Evolutionary conservation across 2,888 invertebrate species (phyloP).

Genomic region (Pterobdella sp.): DNA sequence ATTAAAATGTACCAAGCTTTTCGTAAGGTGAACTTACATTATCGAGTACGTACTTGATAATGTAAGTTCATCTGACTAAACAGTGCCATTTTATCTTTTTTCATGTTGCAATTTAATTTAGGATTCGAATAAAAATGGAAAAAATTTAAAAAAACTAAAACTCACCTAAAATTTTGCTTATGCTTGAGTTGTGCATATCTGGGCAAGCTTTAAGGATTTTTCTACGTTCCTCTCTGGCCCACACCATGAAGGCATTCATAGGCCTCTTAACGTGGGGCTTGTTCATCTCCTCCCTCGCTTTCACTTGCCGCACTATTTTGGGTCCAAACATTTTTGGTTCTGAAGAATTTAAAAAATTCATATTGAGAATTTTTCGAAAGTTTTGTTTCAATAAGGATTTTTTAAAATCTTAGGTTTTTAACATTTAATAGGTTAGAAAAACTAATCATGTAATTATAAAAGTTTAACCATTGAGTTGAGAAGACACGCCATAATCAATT

Average conservation of each 20-base stretch:
- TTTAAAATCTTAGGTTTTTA: neutral
- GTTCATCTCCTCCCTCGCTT: constrained; percentile 41
- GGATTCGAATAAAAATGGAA: too few relatives aligned
- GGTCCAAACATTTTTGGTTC: constrained; percentile 24
- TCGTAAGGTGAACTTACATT: too few relatives aligned
- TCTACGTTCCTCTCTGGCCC: constrained; percentile 96
- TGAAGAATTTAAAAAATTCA: neutral
- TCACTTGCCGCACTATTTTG: constrained; percentile 24
- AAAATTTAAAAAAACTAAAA: neutral
- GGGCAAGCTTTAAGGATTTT: constrained; percentile 98
- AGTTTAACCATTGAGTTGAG: neutral
- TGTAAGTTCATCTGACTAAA: too few relatives aligned
- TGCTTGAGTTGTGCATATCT: constrained; percentile 99
- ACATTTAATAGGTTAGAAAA: neutral
- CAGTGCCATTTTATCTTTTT: too few relatives aligned
- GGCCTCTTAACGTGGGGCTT: constrained; percentile 74
- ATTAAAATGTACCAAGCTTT: too few relatives aligned
- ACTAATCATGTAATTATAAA: neutral
- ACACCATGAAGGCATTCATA: constrained; percentile 99
- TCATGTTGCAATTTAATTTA: too few relatives aligned
- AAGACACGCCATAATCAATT: neutral
- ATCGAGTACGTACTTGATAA: too few relatives aligned
- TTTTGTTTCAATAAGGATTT: neutral
- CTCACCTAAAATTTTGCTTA: constrained; percentile 86
- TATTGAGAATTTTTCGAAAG: neutral